These are phyloP conservation scores for Platyrinchus mystaceus DNA, from an alignment of 2,797 vertebrate genomes.

Conservation along the genomic window DNA sequence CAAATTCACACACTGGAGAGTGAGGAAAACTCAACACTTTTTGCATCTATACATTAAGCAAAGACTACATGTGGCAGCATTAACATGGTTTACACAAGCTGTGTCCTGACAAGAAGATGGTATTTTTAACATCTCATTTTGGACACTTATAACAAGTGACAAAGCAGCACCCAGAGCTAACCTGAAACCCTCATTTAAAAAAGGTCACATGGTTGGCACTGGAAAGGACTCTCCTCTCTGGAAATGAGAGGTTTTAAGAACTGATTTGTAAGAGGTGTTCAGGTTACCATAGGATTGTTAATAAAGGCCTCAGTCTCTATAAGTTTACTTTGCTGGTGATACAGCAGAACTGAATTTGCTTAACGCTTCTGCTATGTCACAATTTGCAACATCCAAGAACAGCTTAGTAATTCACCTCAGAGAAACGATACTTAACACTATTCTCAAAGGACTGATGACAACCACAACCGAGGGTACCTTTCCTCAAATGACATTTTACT, in stretches of 20 bases:
- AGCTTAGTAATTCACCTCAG: background rate
- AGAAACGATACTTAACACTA: background rate
- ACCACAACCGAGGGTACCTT: background rate
- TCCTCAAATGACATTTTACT: background rate
- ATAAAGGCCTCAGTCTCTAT: too few relatives aligned
- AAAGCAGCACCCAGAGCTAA: background rate
- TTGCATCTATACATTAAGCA: background rate
- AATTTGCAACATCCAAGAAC: background rate
- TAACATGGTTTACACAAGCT: background rate
- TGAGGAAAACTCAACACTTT: background rate
- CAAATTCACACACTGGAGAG: background rate
- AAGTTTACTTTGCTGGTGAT: too few relatives aligned
- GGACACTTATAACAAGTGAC: background rate
- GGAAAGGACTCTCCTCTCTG: background rate
- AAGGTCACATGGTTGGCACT: rapidly evolving
- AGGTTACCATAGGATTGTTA: background rate
- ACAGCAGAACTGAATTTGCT: background rate
- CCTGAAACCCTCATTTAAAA: background rate
- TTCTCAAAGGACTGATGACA: background rate
- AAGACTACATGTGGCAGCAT: background rate
- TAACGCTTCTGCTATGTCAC: background rate
- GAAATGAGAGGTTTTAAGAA: background rate
- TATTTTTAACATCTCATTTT: background rate
- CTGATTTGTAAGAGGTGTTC: background rate
- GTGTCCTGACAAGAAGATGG: background rate